phyloP scores from a whole-genome alignment of 1,140 invertebrate species.

The Daktulosphaira vitifoliae region DNA sequence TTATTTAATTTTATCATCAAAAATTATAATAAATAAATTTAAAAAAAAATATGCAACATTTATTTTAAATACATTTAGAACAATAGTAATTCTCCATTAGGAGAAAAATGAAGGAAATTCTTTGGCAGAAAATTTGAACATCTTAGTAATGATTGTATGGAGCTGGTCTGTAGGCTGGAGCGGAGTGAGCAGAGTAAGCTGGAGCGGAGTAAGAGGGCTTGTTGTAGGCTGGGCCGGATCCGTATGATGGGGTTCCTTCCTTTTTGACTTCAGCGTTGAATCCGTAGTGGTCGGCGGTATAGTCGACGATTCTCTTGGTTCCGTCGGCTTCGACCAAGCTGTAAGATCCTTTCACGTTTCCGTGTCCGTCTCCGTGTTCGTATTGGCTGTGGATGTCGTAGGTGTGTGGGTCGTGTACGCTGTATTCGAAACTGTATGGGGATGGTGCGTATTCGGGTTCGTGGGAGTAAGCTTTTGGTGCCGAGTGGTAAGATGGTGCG shows the following conservation, averaged over 20 bases:
- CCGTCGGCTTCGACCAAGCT: slow-evolving; percentile 50
- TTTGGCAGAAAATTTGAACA: too few species aligned
- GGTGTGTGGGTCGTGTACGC: slow-evolving; percentile 47
- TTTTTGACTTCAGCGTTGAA: slow-evolving; percentile 38
- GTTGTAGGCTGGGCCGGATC: slow-evolving; percentile 38
- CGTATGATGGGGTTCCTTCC: background rate
- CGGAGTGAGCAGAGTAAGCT: slow-evolving; percentile 22
- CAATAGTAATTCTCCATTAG: too few species aligned
- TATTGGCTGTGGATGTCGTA: slow-evolving; percentile 34
- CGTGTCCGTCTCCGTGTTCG: slow-evolving; percentile 40
- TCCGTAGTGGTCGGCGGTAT: slow-evolving; percentile 42
- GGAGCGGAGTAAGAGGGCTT: slow-evolving; percentile 23
- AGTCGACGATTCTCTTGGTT: slow-evolving; percentile 48
- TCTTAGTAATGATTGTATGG: background rate
- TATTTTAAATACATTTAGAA: too few species aligned
- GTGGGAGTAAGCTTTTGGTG: slow-evolving; percentile 39
- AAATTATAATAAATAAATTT: too few species aligned
- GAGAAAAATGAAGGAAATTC: too few species aligned
- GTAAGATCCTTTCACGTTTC: slow-evolving; percentile 33
- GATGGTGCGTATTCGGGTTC: slow-evolving; percentile 39
- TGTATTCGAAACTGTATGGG: slow-evolving; percentile 48
- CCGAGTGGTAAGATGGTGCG: slow-evolving; percentile 23
- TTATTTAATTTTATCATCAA: too few species aligned
- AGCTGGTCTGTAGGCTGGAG: background rate
- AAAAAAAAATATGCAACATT: too few species aligned